These are phyloP conservation scores for Hippocampus zosterae DNA, from an alignment of 2,113 vertebrate species.

Conservation along the genomic window DNA sequence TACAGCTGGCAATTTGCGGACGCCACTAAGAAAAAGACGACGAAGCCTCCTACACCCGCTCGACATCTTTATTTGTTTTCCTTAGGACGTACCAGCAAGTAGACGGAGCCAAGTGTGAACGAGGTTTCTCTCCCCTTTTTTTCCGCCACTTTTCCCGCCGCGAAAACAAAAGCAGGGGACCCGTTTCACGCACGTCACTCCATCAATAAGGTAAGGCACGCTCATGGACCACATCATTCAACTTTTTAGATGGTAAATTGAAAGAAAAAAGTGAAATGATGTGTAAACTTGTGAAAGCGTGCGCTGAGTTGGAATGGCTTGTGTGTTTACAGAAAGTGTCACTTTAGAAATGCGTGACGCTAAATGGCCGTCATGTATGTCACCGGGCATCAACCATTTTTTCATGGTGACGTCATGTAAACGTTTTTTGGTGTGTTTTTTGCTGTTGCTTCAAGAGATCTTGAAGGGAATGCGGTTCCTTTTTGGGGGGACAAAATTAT, in stretches of 20 bases:
- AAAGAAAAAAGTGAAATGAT: background rate
- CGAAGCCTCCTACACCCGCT: background rate
- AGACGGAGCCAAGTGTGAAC: background rate
- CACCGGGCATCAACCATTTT: background rate
- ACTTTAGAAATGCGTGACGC: no score
- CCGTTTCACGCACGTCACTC: background rate
- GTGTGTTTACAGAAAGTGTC: background rate
- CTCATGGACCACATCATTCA: no score
- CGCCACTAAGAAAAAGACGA: background rate
- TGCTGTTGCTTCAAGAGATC: no score
- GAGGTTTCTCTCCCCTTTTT: background rate
- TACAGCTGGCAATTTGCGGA: conserved; percentile 66
- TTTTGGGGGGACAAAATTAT: no score
- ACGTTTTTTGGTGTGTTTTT: no score
- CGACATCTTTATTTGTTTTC: background rate
- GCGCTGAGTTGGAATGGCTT: background rate
- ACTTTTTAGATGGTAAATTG: no score
- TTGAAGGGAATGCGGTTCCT: no score
- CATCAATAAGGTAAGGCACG: background rate
- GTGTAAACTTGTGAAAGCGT: background rate
- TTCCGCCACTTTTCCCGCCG: background rate
- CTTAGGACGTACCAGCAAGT: background rate
- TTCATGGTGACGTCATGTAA: no score
- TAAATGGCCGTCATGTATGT: background rate
- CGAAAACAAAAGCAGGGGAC: background rate